Base-by-base conservation (phyloP, 2,113 vertebrate genomes). In the Trogon surrucura region DNA sequence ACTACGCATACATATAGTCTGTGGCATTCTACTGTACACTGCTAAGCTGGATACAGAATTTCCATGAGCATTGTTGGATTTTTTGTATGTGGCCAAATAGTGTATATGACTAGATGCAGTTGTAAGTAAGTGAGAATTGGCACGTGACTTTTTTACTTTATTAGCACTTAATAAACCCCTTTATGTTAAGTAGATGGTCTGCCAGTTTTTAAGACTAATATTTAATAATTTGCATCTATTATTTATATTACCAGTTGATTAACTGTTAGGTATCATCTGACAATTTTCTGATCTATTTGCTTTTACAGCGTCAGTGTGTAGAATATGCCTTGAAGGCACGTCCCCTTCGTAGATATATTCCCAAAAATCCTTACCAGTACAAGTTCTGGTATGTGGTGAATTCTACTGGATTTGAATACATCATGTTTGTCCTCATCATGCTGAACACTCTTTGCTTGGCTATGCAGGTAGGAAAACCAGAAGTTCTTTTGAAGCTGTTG, bases 321-420 rank as follows among this genome's bases (percentile, higher is more conserved):
- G 99, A 99, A 97, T 99, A 99, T 5, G 99, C 99, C 45, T 98
- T 99, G 77, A 99, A 99, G 97, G 99, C 99, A 1, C 99, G 98
- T 61, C 99, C 99, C 13, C 97, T 99, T 96, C 98, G 99, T 86
- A 98, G 99, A 96, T 99, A 99, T 94, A 99, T 99, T 95, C 99
- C 99, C 66, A 99, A 99, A 98, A 99, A 99, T 94, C 99, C 99
- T 12, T 99, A 99, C 97, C 99, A 99, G 98, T 99, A 99, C 98
- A 99, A 99, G 98, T 99, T 99, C 98, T 99, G 99, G 99, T 99
- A 99, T 89, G 99, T 99, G 98, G 99, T 99, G 96, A 99, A 99
- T 98, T 99, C 99, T 93, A 99, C 99, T 13, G 99, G 98, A 79
- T 99, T 99, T 97, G 99, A 99, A 97, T 99, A 99, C 98, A 99